Evolutionary conservation across 2,888 invertebrate species (phyloP).

Genomic region (Mayetiola destructor): DNA sequence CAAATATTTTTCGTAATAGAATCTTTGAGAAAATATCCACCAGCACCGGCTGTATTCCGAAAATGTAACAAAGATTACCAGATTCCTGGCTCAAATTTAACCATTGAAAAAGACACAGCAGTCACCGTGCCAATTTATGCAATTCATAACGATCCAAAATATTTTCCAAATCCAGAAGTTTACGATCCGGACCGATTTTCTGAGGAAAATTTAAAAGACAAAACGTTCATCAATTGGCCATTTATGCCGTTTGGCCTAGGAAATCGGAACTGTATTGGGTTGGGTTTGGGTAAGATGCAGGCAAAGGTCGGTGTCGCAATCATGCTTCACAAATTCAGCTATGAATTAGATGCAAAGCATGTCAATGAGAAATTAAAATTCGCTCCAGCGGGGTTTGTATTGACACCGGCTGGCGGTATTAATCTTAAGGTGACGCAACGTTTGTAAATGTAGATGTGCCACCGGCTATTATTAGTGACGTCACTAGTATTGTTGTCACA

Average conservation of each 20-base stretch:
- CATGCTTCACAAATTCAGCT: constrained; percentile 1
- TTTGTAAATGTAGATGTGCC: no score
- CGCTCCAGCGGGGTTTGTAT: constrained; percentile 35
- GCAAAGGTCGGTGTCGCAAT: constrained; percentile 8
- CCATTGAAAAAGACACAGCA: constrained; percentile 31
- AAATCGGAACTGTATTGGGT: constrained; percentile 31
- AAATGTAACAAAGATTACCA: constrained; percentile 30
- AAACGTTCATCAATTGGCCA: constrained; percentile 19
- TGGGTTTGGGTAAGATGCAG: constrained; percentile 8
- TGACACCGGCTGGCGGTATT: neutral
- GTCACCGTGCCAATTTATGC: constrained; percentile 32
- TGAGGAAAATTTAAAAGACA: constrained; percentile 20
- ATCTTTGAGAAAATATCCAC: constrained; percentile 35
- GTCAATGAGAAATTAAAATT: constrained; percentile 22
- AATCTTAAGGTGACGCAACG: neutral
- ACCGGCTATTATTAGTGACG: no score
- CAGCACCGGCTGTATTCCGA: constrained; percentile 31
- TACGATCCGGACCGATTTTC: constrained; percentile 36
- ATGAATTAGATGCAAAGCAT: neutral
- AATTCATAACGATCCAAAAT: constrained; percentile 33
- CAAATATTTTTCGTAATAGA: constrained; percentile 21
- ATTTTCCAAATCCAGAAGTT: constrained; percentile 33
- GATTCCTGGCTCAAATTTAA: constrained; percentile 27
- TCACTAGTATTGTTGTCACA: no score
- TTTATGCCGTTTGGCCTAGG: constrained; percentile 33